phyloP scores from a whole-genome alignment of 2,797 vertebrate genomes.

The Botia almorhae region DNA sequence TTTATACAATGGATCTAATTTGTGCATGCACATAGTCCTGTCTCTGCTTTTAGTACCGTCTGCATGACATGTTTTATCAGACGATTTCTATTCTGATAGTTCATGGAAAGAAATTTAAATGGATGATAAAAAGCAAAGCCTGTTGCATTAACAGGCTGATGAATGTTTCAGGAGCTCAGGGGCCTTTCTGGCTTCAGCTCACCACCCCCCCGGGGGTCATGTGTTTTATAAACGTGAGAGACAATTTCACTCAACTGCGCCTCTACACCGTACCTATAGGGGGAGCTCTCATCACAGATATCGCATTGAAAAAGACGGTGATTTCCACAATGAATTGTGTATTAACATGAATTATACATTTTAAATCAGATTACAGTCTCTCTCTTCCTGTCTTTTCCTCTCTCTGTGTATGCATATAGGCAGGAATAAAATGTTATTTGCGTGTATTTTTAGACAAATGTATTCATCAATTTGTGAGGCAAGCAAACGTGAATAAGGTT shows the following conservation, averaged over 20 bases:
- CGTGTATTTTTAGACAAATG: neutral
- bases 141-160: constrained; percentile 23
- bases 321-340: neutral
- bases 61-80: constrained; percentile 3
- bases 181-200: no score
- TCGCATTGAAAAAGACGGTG: neutral
- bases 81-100: neutral
- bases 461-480: neutral
- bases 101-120: neutral
- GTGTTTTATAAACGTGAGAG: constrained; percentile 2
- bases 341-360: no score
- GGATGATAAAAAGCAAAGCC: neutral
- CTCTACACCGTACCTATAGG: neutral
- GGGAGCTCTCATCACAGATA: neutral
- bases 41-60: neutral
- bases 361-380: neutral
- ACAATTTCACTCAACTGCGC: constrained; percentile 9
- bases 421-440: neutral
- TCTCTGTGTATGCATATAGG: neutral
- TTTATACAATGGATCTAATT: neutral
- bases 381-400: neutral
- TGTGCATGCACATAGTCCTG: neutral
- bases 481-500: neutral
- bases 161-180: constrained; percentile 24
- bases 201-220: no score